Evolutionary conservation across 2,888 invertebrate genomes (phyloP), one percentile per base, ranked within the genome.

Genomic region (Choristoneura rosaceana): DNA sequence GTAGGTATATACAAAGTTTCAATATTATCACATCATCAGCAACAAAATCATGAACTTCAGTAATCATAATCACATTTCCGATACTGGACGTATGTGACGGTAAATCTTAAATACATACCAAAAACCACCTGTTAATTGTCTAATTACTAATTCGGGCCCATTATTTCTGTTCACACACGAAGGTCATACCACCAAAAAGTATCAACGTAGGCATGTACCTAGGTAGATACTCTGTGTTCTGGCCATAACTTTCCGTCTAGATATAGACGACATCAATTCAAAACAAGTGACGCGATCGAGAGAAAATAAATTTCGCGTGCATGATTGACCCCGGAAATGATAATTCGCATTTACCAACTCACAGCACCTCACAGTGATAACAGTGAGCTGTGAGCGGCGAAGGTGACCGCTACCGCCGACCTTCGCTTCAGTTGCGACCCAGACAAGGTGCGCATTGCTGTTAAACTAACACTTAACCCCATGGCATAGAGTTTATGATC

Each of bases 321-420:
- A 52, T n/a, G 7, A n/a, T 50, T 52, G 64, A 73, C 63, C 69
- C 74, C 76, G 77, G 76, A 79, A 78, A 67, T 59, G 58, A 58
- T 63, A 69, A 38, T 63, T 68, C 58, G 33, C 63, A 43, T 62
- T 33, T 17, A 38, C 61, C 41, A 12, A 69, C 45, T 52, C 47
- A 33, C 63, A 52, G 41, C 41, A 12, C 64, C 38, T 52, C 52
- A 33, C 63, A 52, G 41, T 55, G 61, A 69, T 69, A 74, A 61
- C 77, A 64, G 73, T 76, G 77, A 76, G 77, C 79, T 76, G 74
- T 75, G 34, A 14, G 64, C 68, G 50, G 61, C 66, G 62, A 77
- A 78, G 77, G 78, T 78, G 77, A 78, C 76, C 78, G 76, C 55
- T 71, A 34, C 17, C 63, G 74, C 33, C 59, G 74, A 74, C 74